Conservation (phyloP, 2,797 vertebrate species). For the Anguilla anguilla region DNA sequence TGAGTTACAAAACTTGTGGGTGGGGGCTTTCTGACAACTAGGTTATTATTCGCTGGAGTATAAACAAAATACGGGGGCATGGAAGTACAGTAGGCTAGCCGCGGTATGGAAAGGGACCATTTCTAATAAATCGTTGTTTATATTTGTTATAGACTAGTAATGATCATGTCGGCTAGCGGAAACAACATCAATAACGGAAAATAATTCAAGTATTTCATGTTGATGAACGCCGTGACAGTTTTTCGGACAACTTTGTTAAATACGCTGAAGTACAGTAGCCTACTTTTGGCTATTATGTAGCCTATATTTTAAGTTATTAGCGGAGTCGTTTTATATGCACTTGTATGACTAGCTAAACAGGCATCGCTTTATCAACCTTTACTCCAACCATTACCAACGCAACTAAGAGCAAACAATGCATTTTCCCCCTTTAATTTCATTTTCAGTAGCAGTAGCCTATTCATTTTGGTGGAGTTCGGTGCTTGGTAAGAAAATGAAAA, state of each 20-base stretch:
- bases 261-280: too few species aligned
- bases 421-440: not conserved
- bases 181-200: not conserved
- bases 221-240: not conserved
- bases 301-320: not conserved
- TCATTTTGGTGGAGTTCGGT: not conserved
- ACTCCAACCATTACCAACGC: not conserved
- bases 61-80: slow-evolving; percentile 11
- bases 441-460: not conserved
- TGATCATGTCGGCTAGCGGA: not conserved
- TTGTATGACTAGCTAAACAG: not conserved
- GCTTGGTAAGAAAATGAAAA: not conserved
- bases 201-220: not conserved
- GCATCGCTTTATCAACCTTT: not conserved
- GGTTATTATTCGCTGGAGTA: slow-evolving; percentile 6
- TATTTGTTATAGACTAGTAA: not conserved
- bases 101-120: not conserved
- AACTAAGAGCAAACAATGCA: not conserved
- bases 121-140: slow-evolving; percentile 11
- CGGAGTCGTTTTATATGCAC: not conserved
- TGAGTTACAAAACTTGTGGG: slow-evolving; percentile 26
- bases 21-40: slow-evolving; percentile 26
- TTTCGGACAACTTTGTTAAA: not conserved
- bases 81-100: not conserved
- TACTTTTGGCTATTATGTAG: not conserved